These are phyloP conservation scores for Lanius collurio DNA, from an alignment of 2,113 vertebrate species.

Conservation along the genomic window DNA sequence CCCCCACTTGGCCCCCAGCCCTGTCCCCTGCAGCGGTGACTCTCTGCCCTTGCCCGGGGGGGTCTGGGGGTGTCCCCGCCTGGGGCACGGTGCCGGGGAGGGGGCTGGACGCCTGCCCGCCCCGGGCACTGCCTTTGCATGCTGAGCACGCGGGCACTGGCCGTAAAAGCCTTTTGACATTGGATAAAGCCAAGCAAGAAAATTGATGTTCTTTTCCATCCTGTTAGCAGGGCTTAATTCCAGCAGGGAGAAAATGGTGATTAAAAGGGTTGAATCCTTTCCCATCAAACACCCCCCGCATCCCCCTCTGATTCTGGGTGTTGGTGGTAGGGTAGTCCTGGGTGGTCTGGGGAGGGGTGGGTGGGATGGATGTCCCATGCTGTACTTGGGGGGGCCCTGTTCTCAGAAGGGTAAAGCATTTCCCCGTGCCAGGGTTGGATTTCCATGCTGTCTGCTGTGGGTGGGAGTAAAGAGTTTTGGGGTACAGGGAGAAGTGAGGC, in stretches of 20 bases:
- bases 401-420: background rate
- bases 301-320: background rate
- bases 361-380: background rate
- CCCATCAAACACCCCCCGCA: background rate
- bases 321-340: background rate
- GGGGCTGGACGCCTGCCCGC: background rate
- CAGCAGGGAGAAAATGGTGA: constrained; percentile 61
- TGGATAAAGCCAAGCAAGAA: constrained; percentile 71
- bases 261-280: constrained; percentile 55
- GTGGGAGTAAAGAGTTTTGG: background rate
- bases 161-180: constrained; percentile 67
- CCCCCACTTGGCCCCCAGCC: background rate
- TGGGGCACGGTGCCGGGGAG: background rate
- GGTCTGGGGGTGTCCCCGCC: background rate
- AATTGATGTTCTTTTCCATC: constrained; percentile 73
- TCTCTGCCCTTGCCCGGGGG: background rate
- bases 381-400: background rate
- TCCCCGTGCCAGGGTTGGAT: accelerated
- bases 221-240: constrained; percentile 66
- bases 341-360: background rate
- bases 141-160: constrained; percentile 34
- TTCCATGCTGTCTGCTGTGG: background rate
- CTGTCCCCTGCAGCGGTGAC: background rate
- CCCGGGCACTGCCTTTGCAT: constrained; percentile 6
- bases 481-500: background rate